Conservation (phyloP, 2,113 vertebrate genomes). For the Ramphastos sulfuratus region DNA sequence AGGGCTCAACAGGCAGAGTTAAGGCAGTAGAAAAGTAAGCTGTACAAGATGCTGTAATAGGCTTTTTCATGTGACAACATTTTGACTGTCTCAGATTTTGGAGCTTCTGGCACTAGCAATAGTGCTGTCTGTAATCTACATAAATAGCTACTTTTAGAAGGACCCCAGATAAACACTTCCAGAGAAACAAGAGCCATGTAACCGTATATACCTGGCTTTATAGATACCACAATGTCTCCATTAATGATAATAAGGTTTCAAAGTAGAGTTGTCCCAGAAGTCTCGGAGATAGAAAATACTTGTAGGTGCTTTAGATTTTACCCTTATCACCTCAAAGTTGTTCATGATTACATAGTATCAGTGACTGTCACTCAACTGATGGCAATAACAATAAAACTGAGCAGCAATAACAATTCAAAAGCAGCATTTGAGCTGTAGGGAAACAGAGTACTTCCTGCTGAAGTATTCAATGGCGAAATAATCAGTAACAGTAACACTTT, state of each 20-base stretch:
- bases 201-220: neutral
- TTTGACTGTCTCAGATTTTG: neutral
- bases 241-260: neutral
- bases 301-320: neutral
- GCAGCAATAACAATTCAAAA: neutral
- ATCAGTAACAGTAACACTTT: neutral
- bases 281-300: neutral
- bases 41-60: neutral
- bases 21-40: neutral
- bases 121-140: neutral
- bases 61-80: neutral
- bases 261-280: neutral
- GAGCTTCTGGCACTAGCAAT: neutral
- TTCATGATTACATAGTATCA: rapidly evolving
- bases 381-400: neutral
- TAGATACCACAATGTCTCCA: neutral
- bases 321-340: neutral
- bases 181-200: neutral
- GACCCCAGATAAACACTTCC: neutral
- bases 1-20: neutral
- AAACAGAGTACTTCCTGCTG: neutral
- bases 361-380: neutral
- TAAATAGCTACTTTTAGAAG: neutral
- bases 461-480: neutral
- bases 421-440: neutral